phyloP scores from a whole-genome alignment of 2,113 vertebrate species.

The Mesitornis unicolor region DNA sequence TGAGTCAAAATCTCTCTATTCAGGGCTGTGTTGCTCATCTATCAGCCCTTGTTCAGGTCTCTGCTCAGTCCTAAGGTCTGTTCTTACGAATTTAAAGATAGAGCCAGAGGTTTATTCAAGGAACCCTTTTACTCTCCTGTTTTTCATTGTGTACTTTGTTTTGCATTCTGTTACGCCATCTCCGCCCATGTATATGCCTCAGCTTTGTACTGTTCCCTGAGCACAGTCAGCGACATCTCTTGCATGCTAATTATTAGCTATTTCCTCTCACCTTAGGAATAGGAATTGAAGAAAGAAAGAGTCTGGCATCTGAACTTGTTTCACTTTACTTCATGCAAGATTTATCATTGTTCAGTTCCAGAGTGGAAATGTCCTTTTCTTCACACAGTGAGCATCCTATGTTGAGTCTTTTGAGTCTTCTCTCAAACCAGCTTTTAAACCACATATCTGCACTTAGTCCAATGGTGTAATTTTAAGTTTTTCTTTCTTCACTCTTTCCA shows the following conservation, averaged over 20 bases:
- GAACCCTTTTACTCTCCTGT: not conserved
- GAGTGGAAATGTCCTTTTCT: not conserved
- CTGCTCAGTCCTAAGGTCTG: not conserved
- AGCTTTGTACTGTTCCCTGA: not conserved
- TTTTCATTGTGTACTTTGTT: not conserved
- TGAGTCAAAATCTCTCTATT: not conserved
- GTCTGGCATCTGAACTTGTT: not conserved
- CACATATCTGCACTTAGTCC: not conserved
- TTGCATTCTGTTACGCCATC: not conserved
- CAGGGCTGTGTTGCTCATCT: not conserved
- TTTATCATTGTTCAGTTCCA: not conserved
- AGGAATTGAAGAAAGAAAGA: not conserved
- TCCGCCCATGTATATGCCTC: not conserved
- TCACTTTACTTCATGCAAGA: not conserved
- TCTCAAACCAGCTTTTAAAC: not conserved
- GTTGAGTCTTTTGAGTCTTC: not conserved
- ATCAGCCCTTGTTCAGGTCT: not conserved
- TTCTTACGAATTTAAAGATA: not conserved
- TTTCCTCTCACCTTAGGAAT: constrained; percentile 10
- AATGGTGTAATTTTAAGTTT: not conserved
- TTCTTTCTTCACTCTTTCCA: not conserved
- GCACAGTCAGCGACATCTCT: not conserved
- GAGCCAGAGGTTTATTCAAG: not conserved
- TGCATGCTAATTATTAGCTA: constrained; percentile 8
- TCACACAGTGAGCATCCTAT: not conserved